Conservation (phyloP, 1,140 invertebrate species). For the Zophobas atratus region DNA sequence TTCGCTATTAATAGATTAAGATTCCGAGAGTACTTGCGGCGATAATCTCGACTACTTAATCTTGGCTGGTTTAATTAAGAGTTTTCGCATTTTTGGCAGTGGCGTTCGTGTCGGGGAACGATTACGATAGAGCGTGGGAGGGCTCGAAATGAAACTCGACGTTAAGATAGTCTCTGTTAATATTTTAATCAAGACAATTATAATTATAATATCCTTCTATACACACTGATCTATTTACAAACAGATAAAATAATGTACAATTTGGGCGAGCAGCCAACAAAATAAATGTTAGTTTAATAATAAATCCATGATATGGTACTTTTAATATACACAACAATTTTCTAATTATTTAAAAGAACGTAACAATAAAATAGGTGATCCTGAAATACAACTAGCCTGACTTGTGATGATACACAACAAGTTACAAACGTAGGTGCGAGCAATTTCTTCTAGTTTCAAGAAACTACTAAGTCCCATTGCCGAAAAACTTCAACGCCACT, state of each 20-base stretch:
- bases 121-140: background rate
- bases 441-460: constrained; percentile 51
- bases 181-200: constrained; percentile 69
- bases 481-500: constrained; percentile 46
- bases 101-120: background rate
- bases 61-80: constrained; percentile 1
- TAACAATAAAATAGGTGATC: constrained; percentile 61
- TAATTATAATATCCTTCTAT: constrained; percentile 68
- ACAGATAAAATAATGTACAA: constrained; percentile 67
- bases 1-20: constrained; percentile 41
- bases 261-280: constrained; percentile 62
- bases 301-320: constrained; percentile 67
- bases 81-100: background rate
- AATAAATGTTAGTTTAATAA: constrained; percentile 64
- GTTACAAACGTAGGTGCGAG: constrained; percentile 64
- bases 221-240: constrained; percentile 69
- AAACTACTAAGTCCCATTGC: constrained; percentile 56
- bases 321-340: constrained; percentile 67
- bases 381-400: constrained; percentile 55
- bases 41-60: constrained; percentile 18
- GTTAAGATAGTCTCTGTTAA: constrained; percentile 63
- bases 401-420: constrained; percentile 61
- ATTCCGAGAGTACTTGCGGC: background rate
- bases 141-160: constrained; percentile 45
- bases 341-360: constrained; percentile 59